Evolutionary conservation across 2,113 vertebrate genomes (phyloP), one percentile per base, ranked within the genome.

Genomic region (Stegastes partitus): DNA sequence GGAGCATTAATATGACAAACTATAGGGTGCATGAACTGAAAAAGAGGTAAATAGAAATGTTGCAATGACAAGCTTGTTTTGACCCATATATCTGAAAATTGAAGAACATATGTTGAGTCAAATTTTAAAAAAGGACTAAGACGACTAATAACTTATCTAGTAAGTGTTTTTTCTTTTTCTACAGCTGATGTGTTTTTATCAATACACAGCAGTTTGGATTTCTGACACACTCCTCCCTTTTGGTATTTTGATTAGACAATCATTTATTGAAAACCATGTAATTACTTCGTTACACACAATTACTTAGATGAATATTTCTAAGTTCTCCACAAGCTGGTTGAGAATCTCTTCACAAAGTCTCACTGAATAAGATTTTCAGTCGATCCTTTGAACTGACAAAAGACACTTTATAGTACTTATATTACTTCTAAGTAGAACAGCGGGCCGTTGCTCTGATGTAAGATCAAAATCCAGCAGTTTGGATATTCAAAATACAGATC

Each of bases 271-370:
- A 61, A 59, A 53, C 25, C 3, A 15, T 31, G 5, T 47, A 42
- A 83, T 80, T 68, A 58, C 22, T 73, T 68, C 31, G 65, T 54
- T 19, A 12, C 16, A 21, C 31, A 63, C 1, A 19, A 28, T 74
- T 26, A 2, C 31, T 47, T 19, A 34, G 19, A 69, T 37, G 9
- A 68, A 69, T 76, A 26, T 66, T 44, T 76, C 47, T 37, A 73
- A 73, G 12, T 62, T 42, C 44, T 77, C 21, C 15, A 66, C 62
- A 67, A 39, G 8, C 37, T 51, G 50, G 31, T 34, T 34, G 31
- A 31, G 31, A 31, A 7, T 31, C 31, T 31, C 1, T 31, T 34
- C 21, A 66, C 62, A 59, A 63, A 62, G 14, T 53, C 51, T 11
- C 39, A 25, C 4, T 55, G 39, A 44, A 16, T 55, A 10, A 11